A percentile compares a stretch with the other conserved stretches of the same genome.
These are phyloP conservation scores for Alethe diademata DNA, from an alignment of 2,113 vertebrate genomes.

Conservation along the genomic window DNA sequence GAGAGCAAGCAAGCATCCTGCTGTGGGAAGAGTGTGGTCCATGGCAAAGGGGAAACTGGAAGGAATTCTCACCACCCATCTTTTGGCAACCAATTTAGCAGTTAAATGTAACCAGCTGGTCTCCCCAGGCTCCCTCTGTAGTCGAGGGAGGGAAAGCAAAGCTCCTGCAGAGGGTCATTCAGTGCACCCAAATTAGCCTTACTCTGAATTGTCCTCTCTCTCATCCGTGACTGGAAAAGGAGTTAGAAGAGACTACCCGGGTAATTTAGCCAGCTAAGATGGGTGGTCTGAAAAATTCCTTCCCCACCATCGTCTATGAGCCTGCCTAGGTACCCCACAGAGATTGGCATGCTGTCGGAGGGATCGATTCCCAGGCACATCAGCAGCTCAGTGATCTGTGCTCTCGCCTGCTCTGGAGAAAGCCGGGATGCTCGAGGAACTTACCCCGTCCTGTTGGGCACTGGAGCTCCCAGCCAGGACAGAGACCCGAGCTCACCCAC, in stretches of 20 bases:
- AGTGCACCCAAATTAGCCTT: constrained; percentile 52
- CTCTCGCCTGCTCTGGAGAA: background rate
- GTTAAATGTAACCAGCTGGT: constrained; percentile 65
- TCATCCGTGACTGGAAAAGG: constrained; percentile 49
- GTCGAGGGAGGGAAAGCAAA: constrained; percentile 52
- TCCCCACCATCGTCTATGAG: constrained; percentile 22
- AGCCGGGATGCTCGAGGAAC: background rate
- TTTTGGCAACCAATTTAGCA: constrained; percentile 61
- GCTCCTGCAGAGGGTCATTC: constrained; percentile 57
- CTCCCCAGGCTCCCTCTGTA: constrained; percentile 54
- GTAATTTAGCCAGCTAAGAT: constrained; percentile 56
- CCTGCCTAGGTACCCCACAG: constrained; percentile 46
- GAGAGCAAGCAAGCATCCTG: background rate
- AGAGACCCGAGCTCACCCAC: background rate
- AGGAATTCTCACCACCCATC: constrained; percentile 60
- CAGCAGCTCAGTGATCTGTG: background rate
- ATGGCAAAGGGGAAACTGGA: background rate
- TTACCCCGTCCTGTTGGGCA: background rate
- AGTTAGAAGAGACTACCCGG: constrained; percentile 23
- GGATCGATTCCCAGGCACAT: background rate
- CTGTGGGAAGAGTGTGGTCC: background rate
- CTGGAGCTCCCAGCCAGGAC: background rate
- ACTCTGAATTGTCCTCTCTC: constrained; percentile 54
- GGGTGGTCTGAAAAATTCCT: constrained; percentile 61
- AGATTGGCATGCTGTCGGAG: background rate